Percentiles rank a stretch among this genome's conserved stretches.
Conservation (phyloP, 2,113 vertebrate species). For the Nycticryphes semicollaris region DNA sequence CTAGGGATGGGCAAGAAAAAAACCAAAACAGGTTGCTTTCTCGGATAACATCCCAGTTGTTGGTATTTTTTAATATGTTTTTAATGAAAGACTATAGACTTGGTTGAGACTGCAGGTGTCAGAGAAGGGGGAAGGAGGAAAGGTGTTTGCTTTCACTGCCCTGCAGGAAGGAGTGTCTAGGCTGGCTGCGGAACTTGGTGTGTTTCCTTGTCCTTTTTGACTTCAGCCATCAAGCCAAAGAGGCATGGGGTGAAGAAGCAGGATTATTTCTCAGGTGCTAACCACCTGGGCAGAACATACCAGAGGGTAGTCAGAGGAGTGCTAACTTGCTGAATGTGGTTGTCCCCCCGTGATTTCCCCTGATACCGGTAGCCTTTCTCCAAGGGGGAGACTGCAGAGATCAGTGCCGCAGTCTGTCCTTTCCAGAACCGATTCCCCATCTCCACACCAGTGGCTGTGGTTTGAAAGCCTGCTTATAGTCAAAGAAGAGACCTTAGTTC, state of each 20-base stretch:
- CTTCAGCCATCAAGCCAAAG: background rate
- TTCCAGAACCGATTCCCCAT: background rate
- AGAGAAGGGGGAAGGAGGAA: background rate
- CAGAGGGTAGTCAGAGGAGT: background rate
- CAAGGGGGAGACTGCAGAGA: background rate
- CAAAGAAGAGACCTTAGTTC: background rate
- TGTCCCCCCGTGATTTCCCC: background rate
- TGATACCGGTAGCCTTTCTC: background rate
- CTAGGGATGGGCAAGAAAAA: background rate
- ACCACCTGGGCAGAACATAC: accelerated
- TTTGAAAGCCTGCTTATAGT: background rate
- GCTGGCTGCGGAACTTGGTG: accelerated
- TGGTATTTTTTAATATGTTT: background rate
- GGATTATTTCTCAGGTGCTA: background rate
- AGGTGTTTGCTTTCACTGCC: background rate
- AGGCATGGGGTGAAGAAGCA: background rate
- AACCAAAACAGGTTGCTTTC: background rate
- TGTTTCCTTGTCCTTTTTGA: accelerated
- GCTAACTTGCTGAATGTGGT: background rate
- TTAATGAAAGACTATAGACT: background rate
- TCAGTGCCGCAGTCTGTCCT: background rate
- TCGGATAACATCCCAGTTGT: background rate
- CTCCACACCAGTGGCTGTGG: background rate
- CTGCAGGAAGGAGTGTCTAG: accelerated
- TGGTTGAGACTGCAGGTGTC: background rate